Evolutionary conservation across 1,140 invertebrate genomes (phyloP).

Genomic region (Lasioglossum albipes): DNA sequence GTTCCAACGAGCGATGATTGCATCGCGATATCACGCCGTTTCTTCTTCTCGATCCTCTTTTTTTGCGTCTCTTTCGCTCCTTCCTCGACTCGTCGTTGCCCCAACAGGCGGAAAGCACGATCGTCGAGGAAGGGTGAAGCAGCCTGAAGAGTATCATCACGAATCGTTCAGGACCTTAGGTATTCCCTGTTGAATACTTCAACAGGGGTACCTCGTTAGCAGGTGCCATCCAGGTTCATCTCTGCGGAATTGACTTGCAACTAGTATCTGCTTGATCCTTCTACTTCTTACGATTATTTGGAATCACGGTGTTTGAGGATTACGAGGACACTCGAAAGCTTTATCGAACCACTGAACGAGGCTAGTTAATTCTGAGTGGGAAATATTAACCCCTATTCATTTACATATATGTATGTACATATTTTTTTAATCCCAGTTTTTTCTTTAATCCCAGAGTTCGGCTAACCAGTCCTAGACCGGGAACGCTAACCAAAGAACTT

Average conservation of each 20-base stretch:
- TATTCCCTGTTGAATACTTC: not conserved
- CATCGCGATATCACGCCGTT: constrained; percentile 59
- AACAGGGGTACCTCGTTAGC: not conserved
- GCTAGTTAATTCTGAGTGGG: too few relatives aligned
- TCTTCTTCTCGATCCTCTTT: constrained; percentile 13
- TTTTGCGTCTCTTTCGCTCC: not conserved
- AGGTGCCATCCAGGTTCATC: not conserved
- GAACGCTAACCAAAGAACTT: too few relatives aligned
- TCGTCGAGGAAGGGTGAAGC: not conserved
- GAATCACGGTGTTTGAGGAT: too few relatives aligned
- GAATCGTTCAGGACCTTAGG: constrained; percentile 5
- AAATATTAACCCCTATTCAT: too few relatives aligned
- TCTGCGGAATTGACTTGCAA: not conserved
- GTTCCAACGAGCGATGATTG: constrained; percentile 59
- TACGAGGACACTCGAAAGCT: not conserved
- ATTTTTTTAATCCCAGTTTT: too few relatives aligned
- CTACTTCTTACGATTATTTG: not conserved
- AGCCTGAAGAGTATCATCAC: constrained; percentile 12
- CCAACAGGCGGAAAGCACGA: constrained; percentile 3
- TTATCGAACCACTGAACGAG: too few relatives aligned
- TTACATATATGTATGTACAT: too few relatives aligned
- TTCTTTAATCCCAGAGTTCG: too few relatives aligned
- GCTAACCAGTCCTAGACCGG: too few relatives aligned
- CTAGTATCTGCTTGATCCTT: not conserved
- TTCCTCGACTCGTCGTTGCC: constrained; percentile 6